phyloP scores from a whole-genome alignment of 2,888 invertebrate genomes.

The Drosophila cyrtoloma region DNA sequence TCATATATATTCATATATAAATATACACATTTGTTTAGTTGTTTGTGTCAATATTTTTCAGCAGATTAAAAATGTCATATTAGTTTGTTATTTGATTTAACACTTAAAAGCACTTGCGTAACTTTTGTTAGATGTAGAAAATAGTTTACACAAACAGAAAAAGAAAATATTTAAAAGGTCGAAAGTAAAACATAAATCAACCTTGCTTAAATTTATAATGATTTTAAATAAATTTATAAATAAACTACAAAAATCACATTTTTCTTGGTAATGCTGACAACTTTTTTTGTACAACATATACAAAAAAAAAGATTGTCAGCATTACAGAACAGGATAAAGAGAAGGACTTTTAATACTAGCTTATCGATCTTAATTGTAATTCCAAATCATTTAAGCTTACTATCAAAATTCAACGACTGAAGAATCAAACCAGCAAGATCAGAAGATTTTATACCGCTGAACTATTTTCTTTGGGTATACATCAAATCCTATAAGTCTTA shows the following conservation, averaged over 20 bases:
- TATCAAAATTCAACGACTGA: neutral
- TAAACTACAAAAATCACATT: neutral
- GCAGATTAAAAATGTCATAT: neutral
- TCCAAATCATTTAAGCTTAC: neutral
- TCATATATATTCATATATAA: neutral
- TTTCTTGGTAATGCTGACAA: neutral
- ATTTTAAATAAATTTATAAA: neutral
- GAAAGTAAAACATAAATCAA: neutral
- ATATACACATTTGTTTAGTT: neutral
- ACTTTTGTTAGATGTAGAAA: neutral
- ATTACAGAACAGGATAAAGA: neutral
- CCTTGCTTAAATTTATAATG: neutral
- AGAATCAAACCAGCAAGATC: neutral
- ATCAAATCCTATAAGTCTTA: neutral
- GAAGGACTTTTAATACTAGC: neutral
- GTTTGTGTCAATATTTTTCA: neutral
- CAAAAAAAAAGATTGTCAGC: too few relatives aligned
- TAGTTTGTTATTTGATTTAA: neutral
- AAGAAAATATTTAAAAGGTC: neutral
- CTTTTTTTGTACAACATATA: too few relatives aligned
- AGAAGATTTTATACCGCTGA: neutral
- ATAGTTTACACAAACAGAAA: neutral
- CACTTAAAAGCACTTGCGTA: neutral
- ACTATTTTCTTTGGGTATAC: neutral
- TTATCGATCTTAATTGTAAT: neutral